Conservation (phyloP, 2,113 vertebrate genomes). For the Melozone crissalis region DNA sequence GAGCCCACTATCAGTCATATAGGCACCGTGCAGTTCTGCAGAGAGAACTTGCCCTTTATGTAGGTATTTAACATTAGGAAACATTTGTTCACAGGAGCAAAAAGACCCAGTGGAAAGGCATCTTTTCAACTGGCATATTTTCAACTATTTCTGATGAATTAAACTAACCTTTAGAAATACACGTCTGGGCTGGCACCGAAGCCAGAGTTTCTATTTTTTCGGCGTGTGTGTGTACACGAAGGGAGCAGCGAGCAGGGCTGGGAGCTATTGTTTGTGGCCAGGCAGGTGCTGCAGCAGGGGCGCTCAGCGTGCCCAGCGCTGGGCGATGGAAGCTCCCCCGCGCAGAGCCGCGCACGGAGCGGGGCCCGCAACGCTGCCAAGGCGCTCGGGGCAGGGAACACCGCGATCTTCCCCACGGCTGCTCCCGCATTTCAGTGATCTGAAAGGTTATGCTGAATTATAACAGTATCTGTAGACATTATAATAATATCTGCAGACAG, state of each 20-base stretch:
- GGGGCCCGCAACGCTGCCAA: neutral
- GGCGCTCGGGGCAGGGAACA: neutral
- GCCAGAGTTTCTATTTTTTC: neutral
- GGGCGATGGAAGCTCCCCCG: neutral
- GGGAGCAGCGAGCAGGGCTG: neutral
- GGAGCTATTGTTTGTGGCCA: neutral
- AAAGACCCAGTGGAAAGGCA: slow-evolving; percentile 25
- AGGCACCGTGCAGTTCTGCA: neutral
- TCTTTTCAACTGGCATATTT: slow-evolving; percentile 24
- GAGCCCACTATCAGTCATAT: neutral
- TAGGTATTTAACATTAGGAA: neutral
- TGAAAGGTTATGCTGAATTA: neutral
- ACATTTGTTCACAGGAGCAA: slow-evolving; percentile 31
- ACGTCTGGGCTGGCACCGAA: neutral
- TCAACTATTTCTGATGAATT: slow-evolving; percentile 36
- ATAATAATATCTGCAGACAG: neutral
- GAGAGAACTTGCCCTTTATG: slow-evolving; percentile 15
- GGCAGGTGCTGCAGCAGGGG: neutral
- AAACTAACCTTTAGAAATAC: slow-evolving; percentile 47
- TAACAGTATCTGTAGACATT: neutral
- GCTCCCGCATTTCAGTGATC: neutral
- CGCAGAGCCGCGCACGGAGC: neutral
- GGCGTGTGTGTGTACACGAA: neutral
- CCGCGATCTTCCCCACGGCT: neutral
- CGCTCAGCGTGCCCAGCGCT: neutral